A percentile compares a stretch with the other conserved stretches of the same genome.
These are phyloP conservation scores for Anisognathus igniventris DNA, from an alignment of 2,797 vertebrate species.

Conservation along the genomic window DNA sequence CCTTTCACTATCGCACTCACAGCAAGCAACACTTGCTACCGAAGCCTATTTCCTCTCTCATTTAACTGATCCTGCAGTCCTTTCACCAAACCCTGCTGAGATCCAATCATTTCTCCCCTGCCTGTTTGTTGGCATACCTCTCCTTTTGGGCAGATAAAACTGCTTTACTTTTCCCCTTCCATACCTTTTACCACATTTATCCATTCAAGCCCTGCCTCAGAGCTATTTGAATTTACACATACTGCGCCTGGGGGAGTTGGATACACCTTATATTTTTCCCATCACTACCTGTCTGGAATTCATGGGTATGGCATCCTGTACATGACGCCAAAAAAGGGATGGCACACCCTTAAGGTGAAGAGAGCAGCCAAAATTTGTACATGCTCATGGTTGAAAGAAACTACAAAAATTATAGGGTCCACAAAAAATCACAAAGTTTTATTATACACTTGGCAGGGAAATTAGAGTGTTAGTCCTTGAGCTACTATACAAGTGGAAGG, in stretches of 20 bases:
- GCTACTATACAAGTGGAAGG: background rate
- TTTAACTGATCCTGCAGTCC: background rate
- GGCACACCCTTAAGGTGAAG: background rate
- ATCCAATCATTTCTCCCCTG: background rate
- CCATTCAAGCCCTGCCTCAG: background rate
- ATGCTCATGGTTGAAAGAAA: background rate
- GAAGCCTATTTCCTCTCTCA: background rate
- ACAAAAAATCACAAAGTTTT: background rate
- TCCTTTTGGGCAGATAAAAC: background rate
- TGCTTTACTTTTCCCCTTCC: background rate
- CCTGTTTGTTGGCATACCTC: background rate
- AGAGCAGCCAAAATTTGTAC: background rate
- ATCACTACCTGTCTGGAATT: background rate
- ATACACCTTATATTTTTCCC: background rate
- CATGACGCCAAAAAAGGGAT: background rate
- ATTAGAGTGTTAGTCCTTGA: background rate
- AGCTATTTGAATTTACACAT: background rate
- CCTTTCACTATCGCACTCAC: background rate
- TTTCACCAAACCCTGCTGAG: background rate
- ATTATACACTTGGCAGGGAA: background rate
- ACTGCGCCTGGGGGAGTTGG: background rate
- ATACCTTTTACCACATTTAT: background rate
- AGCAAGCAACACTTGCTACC: background rate
- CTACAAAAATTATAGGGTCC: accelerated
- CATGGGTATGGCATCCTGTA: accelerated